Percentiles rank a stretch among this genome's conserved stretches.
These are phyloP conservation scores for Eurosta solidaginis DNA, from an alignment of 1,140 invertebrate genomes.

Conservation along the genomic window DNA sequence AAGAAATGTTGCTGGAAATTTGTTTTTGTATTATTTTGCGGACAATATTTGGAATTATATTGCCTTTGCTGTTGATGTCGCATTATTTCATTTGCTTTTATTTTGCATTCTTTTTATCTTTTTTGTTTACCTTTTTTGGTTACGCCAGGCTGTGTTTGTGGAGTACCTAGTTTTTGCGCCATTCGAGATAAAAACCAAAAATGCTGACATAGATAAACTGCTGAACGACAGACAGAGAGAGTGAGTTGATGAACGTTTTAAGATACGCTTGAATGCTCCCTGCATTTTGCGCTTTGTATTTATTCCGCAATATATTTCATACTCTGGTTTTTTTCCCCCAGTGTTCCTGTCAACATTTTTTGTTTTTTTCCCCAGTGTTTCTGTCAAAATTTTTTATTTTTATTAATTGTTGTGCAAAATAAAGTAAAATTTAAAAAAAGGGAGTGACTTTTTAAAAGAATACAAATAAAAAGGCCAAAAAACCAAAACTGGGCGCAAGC, in stretches of 20 bases:
- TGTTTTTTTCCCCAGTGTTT: neutral
- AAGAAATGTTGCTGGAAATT: neutral
- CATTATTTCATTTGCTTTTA: neutral
- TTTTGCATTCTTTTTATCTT: neutral
- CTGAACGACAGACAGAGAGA: neutral
- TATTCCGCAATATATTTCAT: neutral
- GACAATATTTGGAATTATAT: too few relatives aligned
- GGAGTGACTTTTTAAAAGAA: too few relatives aligned
- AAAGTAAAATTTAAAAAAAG: too few relatives aligned
- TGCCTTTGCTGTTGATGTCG: neutral
- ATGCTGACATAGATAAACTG: conserved; percentile 20
- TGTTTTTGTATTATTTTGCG: neutral
- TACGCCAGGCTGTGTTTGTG: neutral
- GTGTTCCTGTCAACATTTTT: neutral
- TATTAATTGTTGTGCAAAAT: too few relatives aligned
- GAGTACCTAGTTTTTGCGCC: neutral
- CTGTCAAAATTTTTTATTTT: neutral
- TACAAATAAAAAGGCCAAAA: too few relatives aligned
- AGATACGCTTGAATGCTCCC: conserved; percentile 1
- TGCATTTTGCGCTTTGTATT: neutral
- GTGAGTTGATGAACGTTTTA: neutral
- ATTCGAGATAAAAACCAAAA: conserved; percentile 13
- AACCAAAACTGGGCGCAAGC: too few relatives aligned
- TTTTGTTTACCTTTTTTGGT: neutral
- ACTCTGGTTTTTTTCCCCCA: neutral